Evolutionary conservation across 1,140 invertebrate species (phyloP).

Genomic region (Littorina saxatilis): DNA sequence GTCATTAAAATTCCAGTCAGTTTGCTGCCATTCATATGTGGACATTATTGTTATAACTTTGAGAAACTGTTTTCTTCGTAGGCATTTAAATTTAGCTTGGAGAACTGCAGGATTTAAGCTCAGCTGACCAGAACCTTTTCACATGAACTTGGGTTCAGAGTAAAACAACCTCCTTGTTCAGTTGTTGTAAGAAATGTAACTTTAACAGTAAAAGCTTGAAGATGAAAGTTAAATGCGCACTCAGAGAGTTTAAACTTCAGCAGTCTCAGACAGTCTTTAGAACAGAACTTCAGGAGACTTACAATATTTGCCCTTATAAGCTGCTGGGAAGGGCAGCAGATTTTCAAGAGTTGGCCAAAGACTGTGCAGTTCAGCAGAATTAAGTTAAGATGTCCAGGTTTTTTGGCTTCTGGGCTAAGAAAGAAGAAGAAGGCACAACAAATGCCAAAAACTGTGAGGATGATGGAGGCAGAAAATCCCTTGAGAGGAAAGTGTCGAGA

Average conservation of each 20-base stretch:
- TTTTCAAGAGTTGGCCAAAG: not conserved
- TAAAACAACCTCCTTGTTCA: no score
- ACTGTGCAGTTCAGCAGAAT: not conserved
- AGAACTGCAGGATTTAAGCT: no score
- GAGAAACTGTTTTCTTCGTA: no score
- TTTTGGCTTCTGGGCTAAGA: constrained; percentile 19
- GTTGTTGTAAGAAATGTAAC: no score
- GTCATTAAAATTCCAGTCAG: no score
- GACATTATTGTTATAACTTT: no score
- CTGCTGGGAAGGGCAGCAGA: not conserved
- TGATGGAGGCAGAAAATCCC: not conserved
- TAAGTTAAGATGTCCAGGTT: constrained; percentile 9
- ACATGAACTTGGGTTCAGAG: no score
- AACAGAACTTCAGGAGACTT: not conserved
- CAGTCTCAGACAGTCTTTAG: not conserved
- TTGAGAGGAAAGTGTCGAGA: not conserved
- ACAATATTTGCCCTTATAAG: not conserved
- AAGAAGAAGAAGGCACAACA: not conserved
- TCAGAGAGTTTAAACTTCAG: not conserved
- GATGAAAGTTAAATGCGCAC: no score
- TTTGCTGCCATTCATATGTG: no score
- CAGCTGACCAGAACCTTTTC: no score
- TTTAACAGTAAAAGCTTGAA: no score
- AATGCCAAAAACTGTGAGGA: not conserved
- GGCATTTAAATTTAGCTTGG: no score